Evolutionary conservation across 2,888 invertebrate genomes (phyloP).

Genomic region (Octodonta nipae): DNA sequence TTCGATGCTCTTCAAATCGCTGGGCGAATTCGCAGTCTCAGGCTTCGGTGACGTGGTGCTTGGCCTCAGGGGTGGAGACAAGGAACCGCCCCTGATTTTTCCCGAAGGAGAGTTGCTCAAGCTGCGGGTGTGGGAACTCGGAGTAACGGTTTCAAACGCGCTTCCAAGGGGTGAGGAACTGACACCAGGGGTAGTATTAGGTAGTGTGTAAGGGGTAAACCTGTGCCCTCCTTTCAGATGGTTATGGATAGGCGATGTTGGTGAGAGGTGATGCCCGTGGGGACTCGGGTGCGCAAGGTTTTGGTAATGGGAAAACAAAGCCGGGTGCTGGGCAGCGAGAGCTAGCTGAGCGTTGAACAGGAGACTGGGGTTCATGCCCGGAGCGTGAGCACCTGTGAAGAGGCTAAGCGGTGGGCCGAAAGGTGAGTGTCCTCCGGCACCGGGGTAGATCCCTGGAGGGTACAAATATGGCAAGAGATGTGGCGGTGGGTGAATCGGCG

Average conservation of each 20-base stretch:
- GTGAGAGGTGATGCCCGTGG: conserved; percentile 34
- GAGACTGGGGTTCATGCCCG: conserved; percentile 66
- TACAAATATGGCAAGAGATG: conserved; percentile 84
- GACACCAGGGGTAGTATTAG: conserved; percentile 40
- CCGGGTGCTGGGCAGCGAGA: conserved; percentile 75
- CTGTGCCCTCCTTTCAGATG: conserved; percentile 61
- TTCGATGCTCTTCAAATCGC: conserved; percentile 89
- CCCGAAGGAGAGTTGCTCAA: conserved; percentile 47
- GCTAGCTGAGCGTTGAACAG: conserved; percentile 82
- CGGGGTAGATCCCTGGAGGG: conserved; percentile 75
- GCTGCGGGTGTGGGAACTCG: conserved; percentile 53
- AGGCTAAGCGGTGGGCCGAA: conserved; percentile 58
- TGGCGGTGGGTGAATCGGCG: conserved; percentile 82
- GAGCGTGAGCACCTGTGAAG: conserved; percentile 46
- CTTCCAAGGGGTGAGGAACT: conserved; percentile 54
- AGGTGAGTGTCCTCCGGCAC: conserved; percentile 43
- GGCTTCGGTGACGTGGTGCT: conserved; percentile 42
- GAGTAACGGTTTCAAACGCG: conserved; percentile 82
- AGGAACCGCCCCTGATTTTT: conserved; percentile 35
- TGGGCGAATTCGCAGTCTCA: conserved; percentile 47
- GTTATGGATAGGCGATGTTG: conserved; percentile 50
- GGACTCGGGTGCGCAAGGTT: conserved; percentile 52
- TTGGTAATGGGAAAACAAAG: conserved; percentile 55
- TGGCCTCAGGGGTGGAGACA: conserved; percentile 44
- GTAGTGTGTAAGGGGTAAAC: conserved; percentile 81